phyloP scores from a whole-genome alignment of 35 echinoderm and acorn worm genomes.

The Stichopus chloronotus region DNA sequence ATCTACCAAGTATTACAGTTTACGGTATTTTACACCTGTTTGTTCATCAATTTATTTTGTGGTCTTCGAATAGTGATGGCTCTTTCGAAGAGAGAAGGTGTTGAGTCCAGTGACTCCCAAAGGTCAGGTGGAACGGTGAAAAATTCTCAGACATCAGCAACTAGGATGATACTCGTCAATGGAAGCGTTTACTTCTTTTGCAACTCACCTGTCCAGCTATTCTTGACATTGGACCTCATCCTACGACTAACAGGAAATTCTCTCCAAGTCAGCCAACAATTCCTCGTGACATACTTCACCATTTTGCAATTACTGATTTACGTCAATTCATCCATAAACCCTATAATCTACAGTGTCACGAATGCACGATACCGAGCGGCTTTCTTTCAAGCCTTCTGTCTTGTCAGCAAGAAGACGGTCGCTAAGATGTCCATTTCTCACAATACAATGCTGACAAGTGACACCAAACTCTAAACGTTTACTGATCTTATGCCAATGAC shows the following conservation, averaged over 20 bases:
- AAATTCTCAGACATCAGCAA: constrained; percentile 4
- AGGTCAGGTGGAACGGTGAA: not conserved
- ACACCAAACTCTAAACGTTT: not conserved
- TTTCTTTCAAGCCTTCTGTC: not conserved
- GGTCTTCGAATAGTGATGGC: not conserved
- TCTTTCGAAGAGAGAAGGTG: not conserved
- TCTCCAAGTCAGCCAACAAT: not conserved
- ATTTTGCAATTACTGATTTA: not conserved
- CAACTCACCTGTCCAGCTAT: constrained; percentile 15
- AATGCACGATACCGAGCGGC: not conserved
- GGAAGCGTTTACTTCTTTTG: constrained; percentile 45
- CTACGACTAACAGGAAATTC: not conserved
- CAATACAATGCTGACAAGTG: not conserved
- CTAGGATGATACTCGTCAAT: constrained; percentile 35
- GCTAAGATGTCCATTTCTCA: not conserved
- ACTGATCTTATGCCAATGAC: no score
- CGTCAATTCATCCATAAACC: constrained; percentile 19
- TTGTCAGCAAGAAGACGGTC: not conserved
- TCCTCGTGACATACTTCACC: not conserved
- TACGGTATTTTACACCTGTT: constrained; percentile 13
- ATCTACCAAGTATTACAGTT: not conserved
- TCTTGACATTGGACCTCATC: not conserved
- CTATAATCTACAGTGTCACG: constrained; percentile 14
- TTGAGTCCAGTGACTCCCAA: not conserved
- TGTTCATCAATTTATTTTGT: not conserved